These are phyloP conservation scores for Venusia cambrica DNA, from an alignment of 2,888 invertebrate genomes.

Conservation along the genomic window DNA sequence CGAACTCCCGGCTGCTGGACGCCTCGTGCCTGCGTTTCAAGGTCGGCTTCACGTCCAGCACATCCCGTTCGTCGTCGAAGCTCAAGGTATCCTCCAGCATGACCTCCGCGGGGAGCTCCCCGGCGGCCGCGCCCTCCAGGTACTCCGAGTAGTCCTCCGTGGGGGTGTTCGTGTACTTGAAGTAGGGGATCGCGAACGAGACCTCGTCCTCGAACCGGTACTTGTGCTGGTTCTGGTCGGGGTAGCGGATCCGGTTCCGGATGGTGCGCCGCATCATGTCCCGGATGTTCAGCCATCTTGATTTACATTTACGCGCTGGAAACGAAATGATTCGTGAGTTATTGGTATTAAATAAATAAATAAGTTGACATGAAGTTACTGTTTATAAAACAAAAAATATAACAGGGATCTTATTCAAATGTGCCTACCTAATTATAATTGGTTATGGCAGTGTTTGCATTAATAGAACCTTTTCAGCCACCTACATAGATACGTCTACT, in stretches of 20 bases:
- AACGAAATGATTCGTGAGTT: neutral
- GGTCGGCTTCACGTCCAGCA: constrained; percentile 16
- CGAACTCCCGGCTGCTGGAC: constrained; percentile 11
- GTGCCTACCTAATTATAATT: no score
- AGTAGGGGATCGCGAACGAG: constrained; percentile 58
- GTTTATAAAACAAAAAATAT: constrained; percentile 6
- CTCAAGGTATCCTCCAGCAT: constrained; percentile 11
- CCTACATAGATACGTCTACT: no score
- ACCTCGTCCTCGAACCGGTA: constrained; percentile 69
- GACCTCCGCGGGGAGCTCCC: constrained; percentile 16
- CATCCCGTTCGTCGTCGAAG: constrained; percentile 14
- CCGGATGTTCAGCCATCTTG: constrained; percentile 66
- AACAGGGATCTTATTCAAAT: no score
- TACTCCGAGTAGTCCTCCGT: constrained; percentile 16
- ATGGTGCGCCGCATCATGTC: constrained; percentile 67
- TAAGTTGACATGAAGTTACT: neutral
- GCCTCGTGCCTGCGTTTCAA: constrained; percentile 17
- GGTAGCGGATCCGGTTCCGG: constrained; percentile 50
- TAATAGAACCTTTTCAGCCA: no score
- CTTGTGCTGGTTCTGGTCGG: constrained; percentile 46
- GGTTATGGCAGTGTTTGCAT: no score
- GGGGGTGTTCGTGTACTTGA: constrained; percentile 27
- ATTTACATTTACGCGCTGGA: constrained; percentile 46
- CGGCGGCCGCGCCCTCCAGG: constrained; percentile 10
- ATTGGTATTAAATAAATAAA: neutral